These are phyloP conservation scores for Orthosia incerta DNA, from an alignment of 2,888 invertebrate genomes.

Conservation along the genomic window DNA sequence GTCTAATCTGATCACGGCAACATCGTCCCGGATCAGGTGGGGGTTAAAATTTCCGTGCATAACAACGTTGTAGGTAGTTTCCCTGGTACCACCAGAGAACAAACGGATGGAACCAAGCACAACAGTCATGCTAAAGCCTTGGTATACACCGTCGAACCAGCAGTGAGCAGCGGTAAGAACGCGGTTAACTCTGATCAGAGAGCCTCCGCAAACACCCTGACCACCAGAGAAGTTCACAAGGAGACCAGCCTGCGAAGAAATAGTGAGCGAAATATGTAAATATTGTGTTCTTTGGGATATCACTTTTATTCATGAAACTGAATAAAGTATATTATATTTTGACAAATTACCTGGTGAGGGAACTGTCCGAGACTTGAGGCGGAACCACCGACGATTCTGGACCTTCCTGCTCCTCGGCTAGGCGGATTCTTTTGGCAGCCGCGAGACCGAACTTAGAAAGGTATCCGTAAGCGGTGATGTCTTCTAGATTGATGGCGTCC, in stretches of 20 bases:
- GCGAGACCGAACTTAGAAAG: conserved; percentile 61
- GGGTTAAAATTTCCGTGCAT: conserved; percentile 77
- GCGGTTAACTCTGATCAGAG: conserved; percentile 69
- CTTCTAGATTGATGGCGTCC: conserved; percentile 45
- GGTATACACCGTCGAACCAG: conserved; percentile 79
- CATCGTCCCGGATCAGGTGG: conserved; percentile 72
- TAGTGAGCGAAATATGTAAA: neutral
- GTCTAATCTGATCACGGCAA: conserved; percentile 44
- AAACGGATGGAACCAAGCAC: conserved; percentile 75
- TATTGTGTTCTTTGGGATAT: neutral
- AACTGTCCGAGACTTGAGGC: conserved; percentile 57
- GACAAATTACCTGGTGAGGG: conserved; percentile 66
- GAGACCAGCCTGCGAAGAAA: conserved; percentile 56
- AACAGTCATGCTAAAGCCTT: conserved; percentile 73
- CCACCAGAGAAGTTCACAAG: conserved; percentile 22
- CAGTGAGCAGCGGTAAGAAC: conserved; percentile 83
- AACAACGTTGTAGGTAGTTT: conserved; percentile 66
- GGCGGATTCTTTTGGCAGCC: conserved; percentile 59
- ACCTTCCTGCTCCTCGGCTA: conserved; percentile 51
- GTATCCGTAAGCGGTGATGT: conserved; percentile 64
- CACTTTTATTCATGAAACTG: no score
- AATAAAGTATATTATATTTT: no score
- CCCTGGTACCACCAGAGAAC: conserved; percentile 77
- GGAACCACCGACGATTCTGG: conserved; percentile 68
- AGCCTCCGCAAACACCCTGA: conserved; percentile 76